Evolutionary conservation across 2,113 vertebrate species (phyloP), one percentile per base, ranked within the genome.

Genomic region (Indicator maculatus): DNA sequence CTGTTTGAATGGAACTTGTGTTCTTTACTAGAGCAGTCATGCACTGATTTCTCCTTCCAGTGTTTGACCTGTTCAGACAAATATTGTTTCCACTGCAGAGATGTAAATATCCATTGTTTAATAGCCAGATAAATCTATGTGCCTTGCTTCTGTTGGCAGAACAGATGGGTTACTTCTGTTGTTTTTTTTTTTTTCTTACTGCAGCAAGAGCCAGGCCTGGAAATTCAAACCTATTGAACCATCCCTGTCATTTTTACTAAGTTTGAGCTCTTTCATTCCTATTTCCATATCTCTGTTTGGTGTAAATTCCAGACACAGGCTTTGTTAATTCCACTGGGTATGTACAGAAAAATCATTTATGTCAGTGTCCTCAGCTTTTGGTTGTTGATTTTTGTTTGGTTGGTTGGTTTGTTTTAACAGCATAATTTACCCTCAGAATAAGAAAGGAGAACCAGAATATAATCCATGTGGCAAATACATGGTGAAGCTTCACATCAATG

Each of bases 401-500:
- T 6, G 18, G 17, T 21, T n/a, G 31, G 28, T 56, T 89, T 70
- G 59, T 94, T 69, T 95, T 20, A 41, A 96, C 98, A 99, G 99
- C 97, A 98, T 99, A 84, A 99, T 99, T 98, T 99, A 98, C 93
- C 99, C 99, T 95, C 99, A 99, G 97, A 99, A 99, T 98, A 98
- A 99, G 92, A 99, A 98, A 77, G 99, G 99, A 50, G 98, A 99
- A 65, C 99, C 99, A 7, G 99, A 99, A 93, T 99, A 99, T 94
- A 99, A 99, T 95, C 99, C 99, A 2, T 99, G 99, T 97, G 99
- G 99, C 83, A 99, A 99, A 82, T 99, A 99, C 95, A 99, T 99
- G 99, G 99, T 99, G 69, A 99, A 99, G 88, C 98, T 99, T 70
- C 99, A 99, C 95, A 99, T 99, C 94, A 99, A 99, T 33, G 99